Percentiles rank a stretch among this genome's conserved stretches.
These are phyloP conservation scores for Myotis findleyi DNA, from an alignment of 2,797 vertebrate species.

Conservation along the genomic window DNA sequence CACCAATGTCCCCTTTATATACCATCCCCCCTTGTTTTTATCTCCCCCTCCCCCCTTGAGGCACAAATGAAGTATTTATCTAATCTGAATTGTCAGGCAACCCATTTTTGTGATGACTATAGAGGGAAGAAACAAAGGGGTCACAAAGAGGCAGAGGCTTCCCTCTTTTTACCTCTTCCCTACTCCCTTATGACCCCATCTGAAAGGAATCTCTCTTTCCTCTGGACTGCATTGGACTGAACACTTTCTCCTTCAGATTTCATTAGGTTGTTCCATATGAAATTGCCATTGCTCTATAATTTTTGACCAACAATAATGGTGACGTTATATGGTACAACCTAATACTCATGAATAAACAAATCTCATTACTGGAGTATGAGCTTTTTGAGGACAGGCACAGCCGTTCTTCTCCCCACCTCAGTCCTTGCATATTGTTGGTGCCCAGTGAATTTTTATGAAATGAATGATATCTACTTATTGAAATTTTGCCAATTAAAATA, in stretches of 20 bases:
- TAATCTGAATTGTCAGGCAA: constrained; percentile 77
- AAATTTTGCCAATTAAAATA: constrained; percentile 25
- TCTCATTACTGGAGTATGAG: not conserved
- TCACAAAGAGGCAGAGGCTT: constrained; percentile 57
- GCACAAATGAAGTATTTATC: constrained; percentile 74
- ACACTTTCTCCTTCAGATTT: not conserved
- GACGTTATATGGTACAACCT: not conserved
- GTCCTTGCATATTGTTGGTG: not conserved
- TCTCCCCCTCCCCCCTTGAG: constrained; percentile 45
- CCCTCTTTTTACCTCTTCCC: not conserved
- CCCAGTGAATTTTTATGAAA: not conserved
- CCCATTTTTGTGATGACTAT: constrained; percentile 58
- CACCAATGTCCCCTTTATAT: not conserved
- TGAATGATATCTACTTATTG: not conserved
- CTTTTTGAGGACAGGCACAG: not conserved
- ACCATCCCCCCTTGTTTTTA: constrained; percentile 67
- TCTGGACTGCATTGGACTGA: not conserved
- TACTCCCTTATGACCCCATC: not conserved
- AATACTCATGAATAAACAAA: not conserved
- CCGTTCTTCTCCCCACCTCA: not conserved
- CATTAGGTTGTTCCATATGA: not conserved
- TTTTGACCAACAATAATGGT: not conserved
- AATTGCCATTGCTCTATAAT: not conserved
- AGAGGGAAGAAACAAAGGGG: constrained; percentile 77
- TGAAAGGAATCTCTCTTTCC: not conserved